Base-by-base conservation (phyloP, 1,140 invertebrate genomes). In the Drosophila santomea region DNA sequence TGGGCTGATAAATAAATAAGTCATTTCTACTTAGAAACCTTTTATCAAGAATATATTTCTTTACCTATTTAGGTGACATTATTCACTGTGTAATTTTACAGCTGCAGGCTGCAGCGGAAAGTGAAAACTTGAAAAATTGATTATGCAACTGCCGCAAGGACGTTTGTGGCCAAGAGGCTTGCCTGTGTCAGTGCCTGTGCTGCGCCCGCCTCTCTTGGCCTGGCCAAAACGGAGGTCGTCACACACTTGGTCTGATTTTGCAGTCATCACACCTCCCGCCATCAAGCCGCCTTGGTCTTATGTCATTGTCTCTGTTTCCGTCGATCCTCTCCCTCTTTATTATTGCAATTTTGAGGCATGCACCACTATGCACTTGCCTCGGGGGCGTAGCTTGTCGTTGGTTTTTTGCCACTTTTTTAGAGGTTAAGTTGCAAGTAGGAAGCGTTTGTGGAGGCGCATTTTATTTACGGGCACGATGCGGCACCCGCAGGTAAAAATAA, bases 111-210 rank as follows among this genome's bases (percentile, higher is more conserved):
- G 64, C 60, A 64, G 47, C 73, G 45, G 83, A 84, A 86, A 86
- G 83, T 88, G 82, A 88, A 86, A 86, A 86, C 83, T 82, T 89
- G 83, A 79, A 89, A 83, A 88, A 82, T 68, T 64, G 73, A 76
- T 89, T 90, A 89, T 90, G 85, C 78, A 90, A 90, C 64, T 80
- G 78, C 85, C 67, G 80, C 84, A 89, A 89, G 85, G 85, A 90
- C 85, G 85, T 89, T 71, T 90, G 85, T 64, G 66, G 83, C 82
- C 74, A 69, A 86, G 74, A 85, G 81, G 81, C 80, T 61, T 74
- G 59, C 51, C 62, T 38, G 35, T 51, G 66, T 45, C 61, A 28
- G 35, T 38, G n/a, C 23, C 17, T 14, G 10, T 25, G 55, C 57
- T 58, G 10, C 15, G 55, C 57, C 58, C 57, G 35, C 36, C 71